Base-by-base conservation (phyloP, 2,113 vertebrate species). In the Pygoscelis adeliae region DNA sequence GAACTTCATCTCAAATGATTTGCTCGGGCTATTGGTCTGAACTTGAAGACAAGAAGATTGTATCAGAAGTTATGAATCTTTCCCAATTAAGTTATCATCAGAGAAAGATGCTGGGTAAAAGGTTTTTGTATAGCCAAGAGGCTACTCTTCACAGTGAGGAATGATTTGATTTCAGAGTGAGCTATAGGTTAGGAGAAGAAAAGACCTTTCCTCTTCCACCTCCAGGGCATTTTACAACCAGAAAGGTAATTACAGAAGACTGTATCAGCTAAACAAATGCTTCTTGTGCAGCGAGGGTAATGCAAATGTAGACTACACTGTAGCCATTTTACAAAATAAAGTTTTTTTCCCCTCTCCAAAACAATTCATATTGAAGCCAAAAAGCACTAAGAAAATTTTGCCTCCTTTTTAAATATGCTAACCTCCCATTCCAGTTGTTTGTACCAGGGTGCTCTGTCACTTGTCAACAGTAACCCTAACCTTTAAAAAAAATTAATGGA, bases 31-130 rank as follows among this genome's bases (percentile, higher is more conserved):
- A 86, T 82, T 97, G 73, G 58, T 85, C 96, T 94, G 91, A 97
- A 83, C 72, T 87, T 81, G 85, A 96, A 85, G 78, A 94, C 50
- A 97, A 86, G 96, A 95, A 97, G 96, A 97, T 88, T 92, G 22
- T 89, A 96, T 98, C 92, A 96, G 85, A 97, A 98, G 83, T 96
- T 96, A 97, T 79, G 87, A 97, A 92, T 91, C 94, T 95, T 98
- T 95, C 81, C 96, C 95, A 97, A 97, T 97, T 97, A 98, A 87
- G 86, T 95, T 97, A 96, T 96, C 85, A 97, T 96, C 34, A 20
- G 12, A 46, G 17, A 86, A 87, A 94, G 78, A 95, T 84, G 72
- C 58, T 74, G 79, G 72, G 53, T 96, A 97, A 97, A 95, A 91
- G 94, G 87, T 92, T 98, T 97, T 91, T 95, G 65, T 93, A 91